Conservation (phyloP, 1,140 invertebrate genomes). For the Tribolium castaneum region DNA sequence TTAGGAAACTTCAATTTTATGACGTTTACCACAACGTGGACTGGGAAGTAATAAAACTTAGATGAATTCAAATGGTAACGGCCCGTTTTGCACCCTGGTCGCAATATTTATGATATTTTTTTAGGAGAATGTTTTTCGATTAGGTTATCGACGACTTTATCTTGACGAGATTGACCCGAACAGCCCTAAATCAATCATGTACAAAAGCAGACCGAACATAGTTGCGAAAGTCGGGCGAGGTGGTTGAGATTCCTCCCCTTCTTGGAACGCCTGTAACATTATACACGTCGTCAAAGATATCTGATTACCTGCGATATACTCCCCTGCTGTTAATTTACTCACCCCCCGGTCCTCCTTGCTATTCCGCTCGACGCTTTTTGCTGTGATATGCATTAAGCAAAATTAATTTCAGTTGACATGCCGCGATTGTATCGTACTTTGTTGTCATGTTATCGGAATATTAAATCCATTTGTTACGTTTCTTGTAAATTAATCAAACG, state of each 20-base stretch:
- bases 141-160: not conserved
- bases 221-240: constrained; percentile 35
- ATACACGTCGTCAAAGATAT: constrained; percentile 42
- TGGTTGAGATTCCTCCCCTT: constrained; percentile 30
- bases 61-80: too few species aligned
- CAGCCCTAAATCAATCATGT: constrained; percentile 48
- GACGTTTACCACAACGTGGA: too few species aligned
- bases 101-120: too few species aligned
- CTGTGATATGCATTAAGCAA: constrained; percentile 38
- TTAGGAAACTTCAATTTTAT: too few species aligned
- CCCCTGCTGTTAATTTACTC: constrained; percentile 40
- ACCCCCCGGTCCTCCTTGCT: constrained; percentile 22
- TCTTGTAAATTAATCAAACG: constrained; percentile 31
- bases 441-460: constrained; percentile 31
- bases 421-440: constrained; percentile 31
- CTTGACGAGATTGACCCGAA: constrained; percentile 6
- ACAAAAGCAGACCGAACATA: constrained; percentile 45
- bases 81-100: too few species aligned
- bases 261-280: constrained; percentile 12
- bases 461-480: constrained; percentile 26
- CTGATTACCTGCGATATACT: constrained; percentile 41
- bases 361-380: constrained; percentile 35
- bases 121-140: not conserved
- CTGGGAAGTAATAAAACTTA: too few species aligned
- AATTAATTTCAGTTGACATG: constrained; percentile 39